Percentiles rank a stretch among this genome's conserved stretches.
These are phyloP conservation scores for Acestrorhynchus altus DNA, from an alignment of 2,797 vertebrate species.

Conservation along the genomic window DNA sequence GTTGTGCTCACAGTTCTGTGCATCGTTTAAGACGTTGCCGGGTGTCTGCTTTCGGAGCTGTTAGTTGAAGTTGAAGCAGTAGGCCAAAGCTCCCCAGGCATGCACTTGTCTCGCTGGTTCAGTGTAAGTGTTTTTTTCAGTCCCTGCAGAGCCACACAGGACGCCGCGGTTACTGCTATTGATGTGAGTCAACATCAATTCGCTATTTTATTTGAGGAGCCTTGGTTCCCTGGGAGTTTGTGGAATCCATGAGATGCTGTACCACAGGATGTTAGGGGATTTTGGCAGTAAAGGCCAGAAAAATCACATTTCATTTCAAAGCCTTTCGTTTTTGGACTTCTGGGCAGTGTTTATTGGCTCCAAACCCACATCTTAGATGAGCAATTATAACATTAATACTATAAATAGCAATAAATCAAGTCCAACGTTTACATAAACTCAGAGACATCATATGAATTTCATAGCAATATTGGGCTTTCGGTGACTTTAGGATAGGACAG, in stretches of 20 bases:
- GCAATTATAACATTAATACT: too few species aligned
- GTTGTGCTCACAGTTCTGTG: neutral
- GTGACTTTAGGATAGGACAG: too few species aligned
- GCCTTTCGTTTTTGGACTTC: too few species aligned
- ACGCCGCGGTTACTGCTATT: neutral
- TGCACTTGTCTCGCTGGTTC: neutral
- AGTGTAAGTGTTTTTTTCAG: neutral
- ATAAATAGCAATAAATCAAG: too few species aligned
- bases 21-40: neutral
- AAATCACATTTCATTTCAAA: too few species aligned
- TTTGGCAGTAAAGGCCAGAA: neutral
- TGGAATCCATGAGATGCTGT: neutral
- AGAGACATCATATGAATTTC: too few species aligned
- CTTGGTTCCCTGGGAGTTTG: neutral
- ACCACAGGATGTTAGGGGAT: neutral
- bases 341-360: too few species aligned
- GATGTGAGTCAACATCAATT: neutral
- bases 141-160: neutral
- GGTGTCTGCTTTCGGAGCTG: neutral
- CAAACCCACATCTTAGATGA: too few species aligned
- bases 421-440: too few species aligned
- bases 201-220: neutral
- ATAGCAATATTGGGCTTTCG: too few species aligned
- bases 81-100: slow-evolving; percentile 4
- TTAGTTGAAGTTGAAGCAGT: neutral